Base-by-base conservation (phyloP, 2,797 vertebrate genomes). In the Gadopsis bispinosus region DNA sequence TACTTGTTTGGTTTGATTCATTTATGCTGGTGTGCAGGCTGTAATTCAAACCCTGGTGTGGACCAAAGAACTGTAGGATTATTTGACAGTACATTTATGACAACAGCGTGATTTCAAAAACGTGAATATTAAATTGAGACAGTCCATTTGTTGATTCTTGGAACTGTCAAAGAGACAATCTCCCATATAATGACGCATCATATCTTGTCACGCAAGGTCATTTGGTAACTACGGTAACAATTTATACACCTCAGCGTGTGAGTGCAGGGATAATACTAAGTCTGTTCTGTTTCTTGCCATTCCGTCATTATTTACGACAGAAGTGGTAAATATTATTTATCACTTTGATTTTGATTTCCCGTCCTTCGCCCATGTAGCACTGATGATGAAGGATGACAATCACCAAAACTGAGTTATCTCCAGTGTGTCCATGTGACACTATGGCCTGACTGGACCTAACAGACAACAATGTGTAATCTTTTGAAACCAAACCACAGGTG, bases 401-500 rank as follows among this genome's bases (percentile, higher is more conserved):
- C 26, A 53, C 33, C 35, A 64, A 45, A 61, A 66, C 29, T 55
- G n/a, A 22, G 10, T 17, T 19, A 29, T 45, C 10, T 4, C 26
- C 26, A 26, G 10, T 22, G 35, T 11, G 53, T 19, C 35, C 60
- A n/a, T n/a, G 55, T 37, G 11, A 37, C 17, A 22, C 58, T 17
- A 53, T 20, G 10, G 26, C 58, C 51, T 4, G 2, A 1, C 37
- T 39, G 37, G 8, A 56, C 29, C 5, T 48, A 26, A 50, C 60
- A 70, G 13, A 53, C 26, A 58, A 50, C 12, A 37, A 5, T 13
- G 10, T 45, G 8, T 9, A 5, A 12, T 41, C 11, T 6, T 7
- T 67, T 16, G 45, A 4, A 73, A 67, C n/a, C 3, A 0, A 80
- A 65, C 50, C 53, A 50, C 48, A 58, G 37, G 59, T 55, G 53